phyloP scores from a whole-genome alignment of 1,140 invertebrate genomes.

The Papilio aristodemus region DNA sequence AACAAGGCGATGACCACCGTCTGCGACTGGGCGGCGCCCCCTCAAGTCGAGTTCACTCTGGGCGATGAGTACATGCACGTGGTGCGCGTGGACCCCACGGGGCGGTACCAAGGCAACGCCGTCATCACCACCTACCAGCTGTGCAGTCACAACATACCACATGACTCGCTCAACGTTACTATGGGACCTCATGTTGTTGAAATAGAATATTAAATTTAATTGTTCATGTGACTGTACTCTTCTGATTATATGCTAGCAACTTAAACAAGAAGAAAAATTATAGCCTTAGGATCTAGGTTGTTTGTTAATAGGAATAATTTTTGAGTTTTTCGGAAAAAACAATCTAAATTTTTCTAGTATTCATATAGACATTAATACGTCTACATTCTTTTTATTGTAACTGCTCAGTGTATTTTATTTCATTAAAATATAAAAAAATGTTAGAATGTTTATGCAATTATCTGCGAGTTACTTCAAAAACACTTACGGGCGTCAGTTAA shows the following conservation, averaged over 20 bases:
- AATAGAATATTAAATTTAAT: constrained; percentile 11
- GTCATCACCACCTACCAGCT: constrained; percentile 66
- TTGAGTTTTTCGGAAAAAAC: no score
- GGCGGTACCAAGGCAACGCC: constrained; percentile 58
- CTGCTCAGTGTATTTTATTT: no score
- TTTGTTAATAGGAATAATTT: no score
- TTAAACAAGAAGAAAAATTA: no score
- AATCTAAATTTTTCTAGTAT: no score
- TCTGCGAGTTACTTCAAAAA: background rate
- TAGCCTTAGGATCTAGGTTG: no score
- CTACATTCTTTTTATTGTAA: no score
- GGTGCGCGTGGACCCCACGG: constrained; percentile 60
- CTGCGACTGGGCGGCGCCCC: constrained; percentile 67
- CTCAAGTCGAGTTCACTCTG: constrained; percentile 62
- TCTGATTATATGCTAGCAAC: no score
- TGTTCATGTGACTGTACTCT: no score
- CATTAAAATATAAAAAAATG: background rate
- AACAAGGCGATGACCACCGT: constrained; percentile 57
- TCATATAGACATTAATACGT: no score
- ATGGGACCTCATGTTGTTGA: constrained; percentile 6
- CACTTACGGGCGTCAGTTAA: constrained; percentile 1
- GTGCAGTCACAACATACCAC: constrained; percentile 57
- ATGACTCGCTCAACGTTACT: background rate
- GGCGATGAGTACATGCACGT: constrained; percentile 68
- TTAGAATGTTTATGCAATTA: background rate